Evolutionary conservation across 1,140 invertebrate species (phyloP).

Genomic region (Bombus superbus): DNA sequence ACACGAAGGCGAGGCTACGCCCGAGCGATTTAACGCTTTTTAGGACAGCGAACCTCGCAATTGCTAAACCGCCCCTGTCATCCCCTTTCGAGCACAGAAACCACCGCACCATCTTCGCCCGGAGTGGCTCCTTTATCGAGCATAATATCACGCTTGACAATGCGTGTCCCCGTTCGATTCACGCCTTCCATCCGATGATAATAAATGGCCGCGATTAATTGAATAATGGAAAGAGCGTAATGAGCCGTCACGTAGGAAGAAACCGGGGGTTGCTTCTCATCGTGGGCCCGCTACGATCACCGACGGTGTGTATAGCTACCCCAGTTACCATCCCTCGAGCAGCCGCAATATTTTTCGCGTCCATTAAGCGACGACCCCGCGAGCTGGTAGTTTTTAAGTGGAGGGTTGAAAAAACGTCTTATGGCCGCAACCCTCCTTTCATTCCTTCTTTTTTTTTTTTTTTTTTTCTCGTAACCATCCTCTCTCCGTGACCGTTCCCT

Average conservation of each 20-base stretch:
- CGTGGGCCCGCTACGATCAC: conserved; percentile 68
- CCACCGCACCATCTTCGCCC: neutral
- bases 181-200: conserved; percentile 66
- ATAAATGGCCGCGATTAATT: conserved; percentile 78
- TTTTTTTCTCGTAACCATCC: neutral
- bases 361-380: conserved; percentile 62
- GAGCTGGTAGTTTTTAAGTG: conserved; percentile 61
- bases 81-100: neutral
- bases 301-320: conserved; percentile 36
- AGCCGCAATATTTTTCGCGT: conserved; percentile 66
- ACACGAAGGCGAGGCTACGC: conserved; percentile 34
- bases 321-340: conserved; percentile 46
- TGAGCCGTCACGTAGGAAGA: conserved; percentile 60
- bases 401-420: conserved; percentile 52
- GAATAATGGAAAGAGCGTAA: conserved; percentile 77
- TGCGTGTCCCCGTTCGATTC: conserved; percentile 73
- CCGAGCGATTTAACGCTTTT: conserved; percentile 60
- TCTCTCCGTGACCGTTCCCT: neutral
- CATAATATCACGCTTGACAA: conserved; percentile 72
- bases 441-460: neutral
- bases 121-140: conserved; percentile 22
- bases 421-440: conserved; percentile 25
- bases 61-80: conserved; percentile 17
- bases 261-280: conserved; percentile 60
- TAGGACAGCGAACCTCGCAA: conserved; percentile 41